Evolutionary conservation across 1,140 invertebrate genomes (phyloP).

Genomic region (Meloidogyne exigua): DNA sequence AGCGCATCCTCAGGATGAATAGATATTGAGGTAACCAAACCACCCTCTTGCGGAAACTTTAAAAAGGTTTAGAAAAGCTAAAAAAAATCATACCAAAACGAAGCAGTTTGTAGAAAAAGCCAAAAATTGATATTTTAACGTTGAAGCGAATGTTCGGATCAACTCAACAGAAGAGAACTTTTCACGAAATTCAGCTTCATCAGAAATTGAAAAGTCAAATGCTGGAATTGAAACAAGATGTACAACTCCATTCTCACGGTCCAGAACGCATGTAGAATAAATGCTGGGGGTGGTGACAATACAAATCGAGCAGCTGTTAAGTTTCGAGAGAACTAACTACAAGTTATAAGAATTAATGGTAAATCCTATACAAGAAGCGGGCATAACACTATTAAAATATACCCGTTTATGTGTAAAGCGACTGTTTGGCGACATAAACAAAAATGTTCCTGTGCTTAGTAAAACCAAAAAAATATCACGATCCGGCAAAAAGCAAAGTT

Average conservation of each 20-base stretch:
- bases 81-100: slow-evolving; percentile 13
- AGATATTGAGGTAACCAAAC: not conserved
- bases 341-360: not conserved
- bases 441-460: slow-evolving; percentile 8
- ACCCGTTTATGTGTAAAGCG: not conserved
- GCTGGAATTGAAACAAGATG: slow-evolving; percentile 8
- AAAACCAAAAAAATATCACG: slow-evolving; percentile 29
- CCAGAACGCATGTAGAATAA: slow-evolving; percentile 6
- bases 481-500: slow-evolving; percentile 23
- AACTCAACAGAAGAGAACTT: slow-evolving; percentile 1
- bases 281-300: not conserved
- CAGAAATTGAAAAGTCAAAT: slow-evolving; percentile 13
- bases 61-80: slow-evolving; percentile 2
- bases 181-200: slow-evolving; percentile 14
- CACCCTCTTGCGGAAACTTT: slow-evolving; percentile 22
- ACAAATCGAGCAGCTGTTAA: slow-evolving; percentile 1
- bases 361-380: not conserved
- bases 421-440: slow-evolving; percentile 6
- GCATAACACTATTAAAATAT: too few relatives aligned
- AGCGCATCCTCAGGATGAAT: not conserved
- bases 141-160: not conserved
- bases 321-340: not conserved
- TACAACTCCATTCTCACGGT: not conserved
- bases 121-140: slow-evolving; percentile 9
- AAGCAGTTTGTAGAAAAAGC: not conserved